phyloP scores from a whole-genome alignment of 2,113 vertebrate genomes.

The Hirundichthys speculiger region DNA sequence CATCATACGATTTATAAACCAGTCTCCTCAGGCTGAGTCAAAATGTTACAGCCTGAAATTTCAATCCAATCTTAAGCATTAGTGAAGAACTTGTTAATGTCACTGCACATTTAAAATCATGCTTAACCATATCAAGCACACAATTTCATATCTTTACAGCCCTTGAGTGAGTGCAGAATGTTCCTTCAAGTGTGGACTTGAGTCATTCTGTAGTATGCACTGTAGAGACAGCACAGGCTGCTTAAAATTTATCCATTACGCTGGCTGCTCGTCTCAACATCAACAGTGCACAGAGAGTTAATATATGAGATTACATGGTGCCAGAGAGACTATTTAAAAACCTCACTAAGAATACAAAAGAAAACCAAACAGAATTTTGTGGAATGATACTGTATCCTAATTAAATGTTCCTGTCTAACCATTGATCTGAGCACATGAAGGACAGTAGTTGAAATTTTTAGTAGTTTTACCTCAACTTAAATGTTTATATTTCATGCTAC shows the following conservation, averaged over 20 bases:
- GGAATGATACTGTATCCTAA: no score
- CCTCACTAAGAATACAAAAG: background rate
- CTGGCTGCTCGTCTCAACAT: constrained; percentile 10
- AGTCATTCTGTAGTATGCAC: constrained; percentile 3
- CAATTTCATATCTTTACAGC: constrained; percentile 24
- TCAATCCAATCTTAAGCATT: background rate
- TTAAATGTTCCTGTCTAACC: no score
- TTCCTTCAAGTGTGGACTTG: constrained; percentile 28
- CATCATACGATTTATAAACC: background rate
- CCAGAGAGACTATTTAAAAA: background rate
- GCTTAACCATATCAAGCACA: background rate
- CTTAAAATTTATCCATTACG: constrained; percentile 26
- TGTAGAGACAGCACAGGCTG: constrained; percentile 16
- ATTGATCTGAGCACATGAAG: no score
- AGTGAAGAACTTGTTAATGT: background rate
- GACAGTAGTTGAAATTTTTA: no score
- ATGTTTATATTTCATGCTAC: no score
- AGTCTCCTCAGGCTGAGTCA: background rate
- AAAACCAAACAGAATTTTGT: background rate
- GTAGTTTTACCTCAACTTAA: no score
- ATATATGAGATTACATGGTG: background rate
- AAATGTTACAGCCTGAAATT: background rate
- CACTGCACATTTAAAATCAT: background rate
- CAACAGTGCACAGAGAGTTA: constrained; percentile 15
- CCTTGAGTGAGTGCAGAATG: constrained; percentile 33